Base-by-base conservation (phyloP, 2,797 vertebrate species). In the Lutjanus argentimaculatus region DNA sequence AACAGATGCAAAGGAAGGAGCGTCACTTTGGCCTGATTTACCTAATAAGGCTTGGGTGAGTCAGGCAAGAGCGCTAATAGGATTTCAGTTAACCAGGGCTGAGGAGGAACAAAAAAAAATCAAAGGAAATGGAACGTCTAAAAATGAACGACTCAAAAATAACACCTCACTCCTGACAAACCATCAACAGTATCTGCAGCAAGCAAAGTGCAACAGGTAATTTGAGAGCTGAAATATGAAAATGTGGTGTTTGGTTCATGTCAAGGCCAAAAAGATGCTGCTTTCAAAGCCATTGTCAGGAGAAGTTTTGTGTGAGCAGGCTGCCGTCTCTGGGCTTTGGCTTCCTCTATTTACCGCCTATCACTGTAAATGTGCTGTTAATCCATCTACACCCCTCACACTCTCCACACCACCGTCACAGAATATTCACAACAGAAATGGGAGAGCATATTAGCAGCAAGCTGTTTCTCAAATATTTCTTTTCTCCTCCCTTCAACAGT, bases 21-120 rank as follows among this genome's bases (percentile, higher is more conserved):
- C 58, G 30, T 72, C 61, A 52, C 74, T 85, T 80, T 79, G 87
- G 72, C 85, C 91, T 88, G 82, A 89, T 93, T 91, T 75, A 87
- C 84, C 75, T 80, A 87, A 88, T 72, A 89, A 84, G 85, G 79
- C 75, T 63, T 2, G 57, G 59, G 84, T 91, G 91, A 91, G 83
- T 92, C 86, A 90, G 81, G 67, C 57, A n/a, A 62, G 52, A 61
- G 72, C 52, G 12, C 83, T 89, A 88, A 93, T 84, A 83, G 75
- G 88, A 90, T 90, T 93, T 90, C 77, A 72, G 67, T 71, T 77
- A 61, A 80, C 75, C 16, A 55, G 19, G 45, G 72, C 61, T 77
- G 40, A 68, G 17, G 57, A 46, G 36, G 9, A 75, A 80, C n/a
- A 59, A 73, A 57, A 69, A 87, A 79, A 88, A 81, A 77, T 68